A percentile compares a stretch with the other conserved stretches of the same genome.
Evolutionary conservation across 2,888 invertebrate species (phyloP).

Genomic region (Acholoe squamosa): DNA sequence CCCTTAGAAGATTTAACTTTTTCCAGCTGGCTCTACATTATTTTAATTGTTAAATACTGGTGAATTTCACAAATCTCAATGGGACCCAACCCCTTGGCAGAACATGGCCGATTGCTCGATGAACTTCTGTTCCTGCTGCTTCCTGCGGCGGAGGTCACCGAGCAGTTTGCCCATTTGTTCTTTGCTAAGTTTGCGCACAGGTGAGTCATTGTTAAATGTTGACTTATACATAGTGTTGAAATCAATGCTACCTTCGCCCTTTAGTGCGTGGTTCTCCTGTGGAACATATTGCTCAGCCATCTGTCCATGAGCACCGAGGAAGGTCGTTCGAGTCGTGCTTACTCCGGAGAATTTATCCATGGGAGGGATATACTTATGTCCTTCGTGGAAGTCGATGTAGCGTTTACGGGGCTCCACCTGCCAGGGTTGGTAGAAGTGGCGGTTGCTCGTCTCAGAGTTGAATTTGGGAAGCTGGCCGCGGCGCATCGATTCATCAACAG

Average conservation of each 20-base stretch:
- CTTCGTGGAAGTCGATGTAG: constrained; percentile 81
- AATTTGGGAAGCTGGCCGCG: constrained; percentile 68
- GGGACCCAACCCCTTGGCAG: not conserved
- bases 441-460: constrained; percentile 68
- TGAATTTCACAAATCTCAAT: too few relatives aligned
- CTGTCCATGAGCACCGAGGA: constrained; percentile 73
- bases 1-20: too few relatives aligned
- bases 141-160: constrained; percentile 64
- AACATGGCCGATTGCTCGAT: constrained; percentile 23
- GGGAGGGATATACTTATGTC: constrained; percentile 76
- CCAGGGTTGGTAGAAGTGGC: constrained; percentile 76
- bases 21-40: too few relatives aligned
- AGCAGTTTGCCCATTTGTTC: constrained; percentile 64
- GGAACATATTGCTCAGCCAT: constrained; percentile 75
- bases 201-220: constrained; percentile 32
- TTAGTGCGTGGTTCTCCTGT: constrained; percentile 68
- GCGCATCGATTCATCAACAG: constrained; percentile 58
- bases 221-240: constrained; percentile 49
- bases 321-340: constrained; percentile 73
- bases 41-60: too few relatives aligned
- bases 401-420: constrained; percentile 72
- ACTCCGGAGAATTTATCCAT: constrained; percentile 73
- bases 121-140: constrained; percentile 49
- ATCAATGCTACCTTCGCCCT: constrained; percentile 30
- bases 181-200: constrained; percentile 59